Evolutionary conservation across 1,140 invertebrate species (phyloP), one percentile per base, ranked within the genome.

Genomic region (Drosophila pachea): DNA sequence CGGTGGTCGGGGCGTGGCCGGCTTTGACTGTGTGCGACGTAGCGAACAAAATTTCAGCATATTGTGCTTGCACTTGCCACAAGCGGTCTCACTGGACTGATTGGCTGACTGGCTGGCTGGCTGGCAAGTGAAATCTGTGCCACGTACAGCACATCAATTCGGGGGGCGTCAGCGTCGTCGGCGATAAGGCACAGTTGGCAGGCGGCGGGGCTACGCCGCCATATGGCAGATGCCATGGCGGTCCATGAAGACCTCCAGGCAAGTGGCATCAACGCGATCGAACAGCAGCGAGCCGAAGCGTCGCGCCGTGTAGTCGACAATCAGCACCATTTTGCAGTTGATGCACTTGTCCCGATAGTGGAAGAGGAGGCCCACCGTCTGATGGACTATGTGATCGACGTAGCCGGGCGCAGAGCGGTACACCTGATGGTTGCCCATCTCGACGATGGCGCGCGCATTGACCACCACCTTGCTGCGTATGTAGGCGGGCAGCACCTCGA

Each of bases 361-460:
- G 45, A 89, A 89, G 35, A 89, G 62, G 48, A 89, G 38, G 0
- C 79, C 87, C 35, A 89, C 88, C 42, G 78, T 77, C 7, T 72
- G 77, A 8, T 87, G 76, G 4, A 89, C 67, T 3, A 84, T 63
- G 38, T 72, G 72, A 35, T 89, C 87, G 3, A 76, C 60, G 38
- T 68, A 86, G 14, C 76, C 74, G 1, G 78, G 86, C 0, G 83
- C 72, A 8, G 70, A 38, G 35, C 91, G 89, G 91, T 92, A 93
- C 0, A 93, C 90, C 73, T 91, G 91, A 88, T 94, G 93, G 78
- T 93, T 93, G 2, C 93, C 93, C 63, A 93, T 91, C 74, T 92
- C 92, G 2, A 92, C 89, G 2, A 93, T 90, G 35, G 87, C 73
- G 5, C 90, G 82, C 0, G 92, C 90, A 59, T 91, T 89, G 7